phyloP scores from a whole-genome alignment of 2,113 vertebrate species.

The Lepus europaeus region DNA sequence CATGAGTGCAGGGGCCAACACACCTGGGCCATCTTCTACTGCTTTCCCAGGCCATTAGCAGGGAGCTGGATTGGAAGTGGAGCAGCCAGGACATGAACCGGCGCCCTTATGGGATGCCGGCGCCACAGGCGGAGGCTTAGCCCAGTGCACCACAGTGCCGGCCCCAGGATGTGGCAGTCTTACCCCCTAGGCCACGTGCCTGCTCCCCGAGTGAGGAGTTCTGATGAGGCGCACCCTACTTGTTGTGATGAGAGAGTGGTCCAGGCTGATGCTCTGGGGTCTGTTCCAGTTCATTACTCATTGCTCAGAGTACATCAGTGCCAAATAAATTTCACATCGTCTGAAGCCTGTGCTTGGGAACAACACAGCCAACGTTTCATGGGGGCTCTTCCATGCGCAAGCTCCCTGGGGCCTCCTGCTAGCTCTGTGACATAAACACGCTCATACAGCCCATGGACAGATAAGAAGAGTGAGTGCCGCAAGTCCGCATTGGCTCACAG shows the following conservation, averaged over 20 bases:
- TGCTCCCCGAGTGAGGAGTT: too few species aligned
- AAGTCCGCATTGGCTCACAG: not conserved
- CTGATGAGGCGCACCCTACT: not conserved
- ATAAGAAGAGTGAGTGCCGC: constrained; percentile 4
- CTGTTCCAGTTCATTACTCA: constrained; percentile 51
- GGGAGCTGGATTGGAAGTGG: too few species aligned
- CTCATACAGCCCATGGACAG: not conserved
- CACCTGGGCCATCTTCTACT: too few species aligned
- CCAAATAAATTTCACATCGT: constrained; percentile 45
- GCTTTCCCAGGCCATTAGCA: too few species aligned
- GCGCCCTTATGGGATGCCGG: too few species aligned
- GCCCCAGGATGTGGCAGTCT: too few species aligned
- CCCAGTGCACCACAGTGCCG: too few species aligned
- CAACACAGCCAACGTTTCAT: constrained; percentile 32
- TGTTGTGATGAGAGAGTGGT: constrained; percentile 27
- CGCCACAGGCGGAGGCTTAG: too few species aligned
- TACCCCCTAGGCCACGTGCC: too few species aligned
- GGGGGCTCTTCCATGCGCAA: constrained; percentile 14
- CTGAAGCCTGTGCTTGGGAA: constrained; percentile 48
- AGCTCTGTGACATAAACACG: not conserved
- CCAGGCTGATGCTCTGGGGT: not conserved
- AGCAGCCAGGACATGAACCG: too few species aligned
- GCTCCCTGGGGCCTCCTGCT: not conserved
- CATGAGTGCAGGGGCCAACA: too few species aligned
- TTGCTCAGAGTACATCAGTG: not conserved